phyloP scores from a whole-genome alignment of 2,797 vertebrate species.

The Crotalus adamanteus region DNA sequence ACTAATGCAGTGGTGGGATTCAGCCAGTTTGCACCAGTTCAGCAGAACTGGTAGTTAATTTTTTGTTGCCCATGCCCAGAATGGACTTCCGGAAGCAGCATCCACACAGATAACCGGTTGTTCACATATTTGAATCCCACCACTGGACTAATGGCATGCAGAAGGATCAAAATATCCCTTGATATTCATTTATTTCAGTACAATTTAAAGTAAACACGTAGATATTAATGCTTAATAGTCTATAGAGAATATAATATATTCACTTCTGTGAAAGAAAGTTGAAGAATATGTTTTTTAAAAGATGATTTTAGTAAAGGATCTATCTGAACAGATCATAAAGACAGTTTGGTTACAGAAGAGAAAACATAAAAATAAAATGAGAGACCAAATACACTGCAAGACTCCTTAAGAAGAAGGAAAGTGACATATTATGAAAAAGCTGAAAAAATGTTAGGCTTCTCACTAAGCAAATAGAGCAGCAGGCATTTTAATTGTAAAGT shows the following conservation, averaged over 20 bases:
- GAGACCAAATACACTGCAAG: background rate
- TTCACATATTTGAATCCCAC: no score
- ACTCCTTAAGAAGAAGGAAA: background rate
- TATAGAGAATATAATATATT: background rate
- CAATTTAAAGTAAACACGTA: background rate
- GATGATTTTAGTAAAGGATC: background rate
- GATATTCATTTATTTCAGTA: background rate
- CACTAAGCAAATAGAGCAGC: background rate
- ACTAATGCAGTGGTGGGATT: background rate
- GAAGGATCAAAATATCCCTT: background rate
- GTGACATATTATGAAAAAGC: background rate
- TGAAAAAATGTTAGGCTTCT: background rate
- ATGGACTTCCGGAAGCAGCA: no score
- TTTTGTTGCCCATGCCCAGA: no score
- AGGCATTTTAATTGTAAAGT: background rate
- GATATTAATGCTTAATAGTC: background rate
- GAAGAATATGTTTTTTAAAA: background rate
- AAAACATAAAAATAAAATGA: background rate
- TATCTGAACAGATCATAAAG: background rate
- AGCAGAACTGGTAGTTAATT: no score
- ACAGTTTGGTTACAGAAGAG: background rate
- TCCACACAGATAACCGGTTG: no score
- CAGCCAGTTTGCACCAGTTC: no score
- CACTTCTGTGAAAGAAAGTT: background rate
- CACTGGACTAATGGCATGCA: background rate